A percentile compares a stretch with the other conserved stretches of the same genome.
These are phyloP conservation scores for Metopia argyrocephala DNA, from an alignment of 2,888 invertebrate genomes.

Conservation along the genomic window DNA sequence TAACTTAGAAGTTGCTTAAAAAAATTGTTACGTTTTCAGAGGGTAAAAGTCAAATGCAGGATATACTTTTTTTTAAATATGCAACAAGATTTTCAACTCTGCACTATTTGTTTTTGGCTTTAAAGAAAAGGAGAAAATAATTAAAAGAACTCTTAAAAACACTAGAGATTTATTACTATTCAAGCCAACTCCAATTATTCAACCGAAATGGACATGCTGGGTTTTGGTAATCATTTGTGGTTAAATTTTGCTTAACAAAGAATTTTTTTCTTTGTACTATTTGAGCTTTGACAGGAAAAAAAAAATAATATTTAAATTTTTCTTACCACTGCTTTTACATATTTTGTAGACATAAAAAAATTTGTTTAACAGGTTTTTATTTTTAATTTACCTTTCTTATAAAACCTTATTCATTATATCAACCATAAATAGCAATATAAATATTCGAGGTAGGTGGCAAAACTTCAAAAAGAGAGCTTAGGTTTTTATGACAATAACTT, in stretches of 20 bases:
- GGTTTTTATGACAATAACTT: too few relatives aligned
- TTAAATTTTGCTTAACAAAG: not conserved
- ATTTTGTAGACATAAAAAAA: too few relatives aligned
- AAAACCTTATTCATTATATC: too few relatives aligned
- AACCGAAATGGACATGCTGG: not conserved
- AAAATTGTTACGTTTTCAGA: not conserved
- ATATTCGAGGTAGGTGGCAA: too few relatives aligned
- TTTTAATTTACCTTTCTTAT: too few relatives aligned
- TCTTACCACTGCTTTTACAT: too few relatives aligned
- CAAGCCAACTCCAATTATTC: not conserved
- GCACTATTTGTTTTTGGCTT: not conserved
- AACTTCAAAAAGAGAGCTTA: too few relatives aligned
- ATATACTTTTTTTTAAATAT: not conserved
- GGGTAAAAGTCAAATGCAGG: not conserved
- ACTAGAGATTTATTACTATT: slow-evolving; percentile 9
- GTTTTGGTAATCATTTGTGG: slow-evolving; percentile 2
- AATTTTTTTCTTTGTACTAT: not conserved
- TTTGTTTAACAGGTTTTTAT: too few relatives aligned
- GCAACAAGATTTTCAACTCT: not conserved
- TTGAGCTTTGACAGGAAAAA: not conserved
- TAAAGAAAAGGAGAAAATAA: not conserved
- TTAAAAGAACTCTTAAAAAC: not conserved
- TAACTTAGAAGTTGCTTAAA: not conserved
- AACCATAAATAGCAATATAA: too few relatives aligned
- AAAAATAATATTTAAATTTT: not conserved